A percentile compares a stretch with the other conserved stretches of the same genome.
Evolutionary conservation across 30 jellyfish, hydroid and myxozoan genomes (phyloP).

Genomic region (Clytia hemisphaerica): DNA sequence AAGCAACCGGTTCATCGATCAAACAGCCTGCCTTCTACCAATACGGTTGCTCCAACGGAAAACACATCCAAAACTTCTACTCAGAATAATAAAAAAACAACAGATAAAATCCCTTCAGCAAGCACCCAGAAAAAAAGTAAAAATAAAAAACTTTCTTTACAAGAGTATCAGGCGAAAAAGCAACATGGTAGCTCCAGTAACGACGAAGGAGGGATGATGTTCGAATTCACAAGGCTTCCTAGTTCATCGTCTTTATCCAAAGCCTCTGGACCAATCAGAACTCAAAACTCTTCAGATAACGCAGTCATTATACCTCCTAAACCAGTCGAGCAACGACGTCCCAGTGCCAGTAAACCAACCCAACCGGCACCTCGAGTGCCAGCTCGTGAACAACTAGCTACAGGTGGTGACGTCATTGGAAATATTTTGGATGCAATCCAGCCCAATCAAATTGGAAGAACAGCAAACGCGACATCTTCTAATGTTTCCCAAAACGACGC

Average conservation of each 20-base stretch:
- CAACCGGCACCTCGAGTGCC: too few relatives aligned
- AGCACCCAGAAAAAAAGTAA: too few relatives aligned
- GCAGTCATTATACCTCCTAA: slow-evolving; percentile 14
- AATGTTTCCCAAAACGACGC: too few relatives aligned
- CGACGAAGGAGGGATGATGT: slow-evolving; percentile 5
- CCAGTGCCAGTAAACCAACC: not conserved
- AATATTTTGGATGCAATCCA: slow-evolving; percentile 7
- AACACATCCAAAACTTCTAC: too few relatives aligned
- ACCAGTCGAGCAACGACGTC: not conserved
- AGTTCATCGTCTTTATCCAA: not conserved
- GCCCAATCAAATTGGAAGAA: too few relatives aligned
- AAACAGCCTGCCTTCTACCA: too few relatives aligned
- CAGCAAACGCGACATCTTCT: too few relatives aligned
- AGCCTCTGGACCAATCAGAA: not conserved
- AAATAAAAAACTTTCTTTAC: not conserved
- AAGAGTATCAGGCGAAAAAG: slow-evolving; percentile 17
- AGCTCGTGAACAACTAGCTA: not conserved
- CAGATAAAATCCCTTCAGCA: too few relatives aligned
- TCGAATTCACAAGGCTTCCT: slow-evolving; percentile 5
- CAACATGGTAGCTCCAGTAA: not conserved
- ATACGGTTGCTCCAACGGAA: too few relatives aligned
- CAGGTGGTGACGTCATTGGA: slow-evolving; percentile 13
- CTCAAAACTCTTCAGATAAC: slow-evolving; percentile 4
- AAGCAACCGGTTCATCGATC: too few relatives aligned
- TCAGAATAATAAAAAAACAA: too few relatives aligned